Evolutionary conservation across 2,888 invertebrate genomes (phyloP).

Genomic region (Biston betularia): DNA sequence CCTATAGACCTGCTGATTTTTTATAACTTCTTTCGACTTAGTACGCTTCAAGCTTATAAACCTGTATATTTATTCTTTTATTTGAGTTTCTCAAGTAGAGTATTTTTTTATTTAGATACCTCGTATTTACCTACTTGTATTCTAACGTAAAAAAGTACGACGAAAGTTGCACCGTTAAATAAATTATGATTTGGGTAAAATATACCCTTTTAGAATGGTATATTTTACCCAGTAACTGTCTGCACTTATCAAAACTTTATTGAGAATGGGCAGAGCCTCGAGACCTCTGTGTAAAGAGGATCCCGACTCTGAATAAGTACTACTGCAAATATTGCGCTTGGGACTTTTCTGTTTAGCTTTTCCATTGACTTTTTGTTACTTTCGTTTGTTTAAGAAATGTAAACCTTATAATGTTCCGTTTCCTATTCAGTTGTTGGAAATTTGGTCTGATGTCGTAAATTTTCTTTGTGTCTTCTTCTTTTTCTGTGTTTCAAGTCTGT

Average conservation of each 20-base stretch:
- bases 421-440: slow-evolving; percentile 1
- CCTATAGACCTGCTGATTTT: no score
- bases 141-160: slow-evolving; percentile 13
- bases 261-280: slow-evolving; percentile 36
- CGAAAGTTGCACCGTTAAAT: slow-evolving; percentile 26
- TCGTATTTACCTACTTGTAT: neutral
- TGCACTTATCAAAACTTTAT: slow-evolving; percentile 40
- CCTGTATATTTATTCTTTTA: no score
- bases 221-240: slow-evolving; percentile 33
- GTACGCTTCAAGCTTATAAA: no score
- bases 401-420: slow-evolving; percentile 9
- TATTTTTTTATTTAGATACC: neutral
- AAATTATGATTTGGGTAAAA: slow-evolving; percentile 24
- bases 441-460: neutral
- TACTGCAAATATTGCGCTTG: slow-evolving; percentile 53
- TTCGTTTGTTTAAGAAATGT: slow-evolving; percentile 31
- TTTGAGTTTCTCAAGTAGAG: no score
- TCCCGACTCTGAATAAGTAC: slow-evolving; percentile 51
- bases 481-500: no score
- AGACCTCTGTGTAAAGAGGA: slow-evolving; percentile 40
- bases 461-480: neutral
- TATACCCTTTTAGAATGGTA: slow-evolving; percentile 25
- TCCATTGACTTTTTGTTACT: slow-evolving; percentile 43
- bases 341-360: slow-evolving; percentile 44
- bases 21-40: no score